A percentile compares a stretch with the other conserved stretches of the same genome.
phyloP scores from a whole-genome alignment of 2,888 invertebrate genomes.

The Eupithecia subfuscata region DNA sequence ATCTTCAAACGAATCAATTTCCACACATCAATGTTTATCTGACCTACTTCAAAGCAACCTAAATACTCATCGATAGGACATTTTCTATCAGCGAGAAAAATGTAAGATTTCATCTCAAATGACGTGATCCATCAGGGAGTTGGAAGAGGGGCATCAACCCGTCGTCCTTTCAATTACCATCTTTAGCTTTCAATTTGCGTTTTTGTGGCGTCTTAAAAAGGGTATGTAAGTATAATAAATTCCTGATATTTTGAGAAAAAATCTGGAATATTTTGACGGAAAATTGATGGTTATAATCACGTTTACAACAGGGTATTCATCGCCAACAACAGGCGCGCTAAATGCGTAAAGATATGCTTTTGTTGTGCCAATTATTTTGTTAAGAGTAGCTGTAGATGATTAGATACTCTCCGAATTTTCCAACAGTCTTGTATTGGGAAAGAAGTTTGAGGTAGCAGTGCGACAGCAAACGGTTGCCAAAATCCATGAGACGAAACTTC shows the following conservation, averaged over 20 bases:
- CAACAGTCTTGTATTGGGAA: not conserved
- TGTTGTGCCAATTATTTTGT: not conserved
- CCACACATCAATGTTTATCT: constrained; percentile 34
- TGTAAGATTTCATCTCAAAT: constrained; percentile 68
- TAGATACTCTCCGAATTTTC: not conserved
- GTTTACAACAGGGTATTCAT: constrained; percentile 1
- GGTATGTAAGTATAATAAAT: constrained; percentile 59
- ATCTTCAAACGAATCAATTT: constrained; percentile 24
- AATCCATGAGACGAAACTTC: not conserved
- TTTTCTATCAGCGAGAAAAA: constrained; percentile 56
- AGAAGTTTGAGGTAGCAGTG: not conserved
- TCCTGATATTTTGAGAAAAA: constrained; percentile 54
- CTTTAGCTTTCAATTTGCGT: constrained; percentile 82
- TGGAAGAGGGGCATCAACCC: constrained; percentile 75
- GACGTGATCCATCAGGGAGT: constrained; percentile 77
- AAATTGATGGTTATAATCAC: constrained; percentile 17
- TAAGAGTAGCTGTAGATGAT: not conserved
- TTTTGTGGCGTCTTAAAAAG: constrained; percentile 72
- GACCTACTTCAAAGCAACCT: constrained; percentile 42
- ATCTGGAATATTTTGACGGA: constrained; percentile 39
- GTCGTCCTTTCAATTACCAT: constrained; percentile 80
- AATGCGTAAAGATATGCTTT: not conserved
- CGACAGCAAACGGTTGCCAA: not conserved
- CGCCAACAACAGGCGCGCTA: not conserved
- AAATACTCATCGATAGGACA: constrained; percentile 46